Base-by-base conservation (phyloP, 2,888 invertebrate genomes). In the Toxonevra muliebris region DNA sequence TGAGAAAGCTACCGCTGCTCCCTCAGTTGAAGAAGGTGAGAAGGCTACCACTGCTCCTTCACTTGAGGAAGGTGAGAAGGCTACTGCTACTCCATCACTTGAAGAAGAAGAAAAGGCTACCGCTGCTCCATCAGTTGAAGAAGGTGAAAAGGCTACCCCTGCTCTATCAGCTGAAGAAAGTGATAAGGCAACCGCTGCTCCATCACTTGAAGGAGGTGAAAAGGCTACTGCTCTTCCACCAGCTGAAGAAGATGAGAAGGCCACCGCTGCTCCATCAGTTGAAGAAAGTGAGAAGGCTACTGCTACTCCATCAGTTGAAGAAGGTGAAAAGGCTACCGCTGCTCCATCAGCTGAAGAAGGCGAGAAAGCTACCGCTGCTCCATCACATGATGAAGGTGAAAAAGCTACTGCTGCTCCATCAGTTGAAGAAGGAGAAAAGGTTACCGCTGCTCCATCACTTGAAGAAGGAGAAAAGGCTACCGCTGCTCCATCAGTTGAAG, bases 1-100 rank as follows among this genome's bases (percentile, higher is more conserved):
- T 30, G 20, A 52, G n/a, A 30, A 11, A 53, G 43, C 12, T 45
- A 61, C 7, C 41, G 58, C 15, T n/a, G n/a, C n/a, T n/a, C n/a
- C n/a, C 45, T 17, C 19, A 61, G 19, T 43, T 61, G 15, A 71
- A 59, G 65, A 58, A 20, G 15, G 58, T 63, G 64, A 70, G 48
- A n/a, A 17, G 12, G 62, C 61, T 17, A 73, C 75, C 13, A 41
- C 52, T 9, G 45, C 41, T 42, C 17, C 55, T 17, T 13, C 45
- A 20, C 19, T 48, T 30, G 74, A 60, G n/a, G 74, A 69, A n/a
- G 65, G 70, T 17, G 66, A 72, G 68, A 13, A 20, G 20, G 41
- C 58, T 19, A 7, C 48, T 5, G 61, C 74, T 15, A 66, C 61
- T 66, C 53, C 68, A 41, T 68, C 75, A 42, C 10, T 59, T 11